Percentiles rank a stretch among this genome's conserved stretches.
Evolutionary conservation across 2,888 invertebrate genomes (phyloP).

Genomic region (Campoplex capitator): DNA sequence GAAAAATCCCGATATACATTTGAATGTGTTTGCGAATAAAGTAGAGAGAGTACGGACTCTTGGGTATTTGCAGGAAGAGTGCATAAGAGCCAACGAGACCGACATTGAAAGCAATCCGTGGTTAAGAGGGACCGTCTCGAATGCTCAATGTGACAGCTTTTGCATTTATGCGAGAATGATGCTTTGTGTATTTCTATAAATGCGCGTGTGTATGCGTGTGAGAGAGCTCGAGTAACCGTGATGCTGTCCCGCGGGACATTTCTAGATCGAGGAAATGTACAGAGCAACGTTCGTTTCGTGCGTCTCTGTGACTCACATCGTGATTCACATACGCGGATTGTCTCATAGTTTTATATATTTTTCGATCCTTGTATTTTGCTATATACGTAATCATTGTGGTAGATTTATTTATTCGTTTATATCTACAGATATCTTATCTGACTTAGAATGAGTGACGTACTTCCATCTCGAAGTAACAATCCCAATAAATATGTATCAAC

Average conservation of each 20-base stretch:
- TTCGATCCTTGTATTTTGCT: slow-evolving; percentile 2
- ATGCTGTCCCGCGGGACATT: slow-evolving; percentile 62
- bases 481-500: slow-evolving; percentile 64
- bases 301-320: slow-evolving; percentile 26
- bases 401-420: neutral
- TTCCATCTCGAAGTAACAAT: slow-evolving; percentile 52
- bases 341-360: slow-evolving; percentile 35
- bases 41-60: slow-evolving; percentile 45
- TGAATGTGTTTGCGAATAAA: slow-evolving; percentile 4
- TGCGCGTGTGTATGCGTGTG: neutral
- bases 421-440: neutral
- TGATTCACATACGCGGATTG: slow-evolving; percentile 3
- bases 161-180: slow-evolving; percentile 63
- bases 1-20: neutral
- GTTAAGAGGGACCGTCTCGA: slow-evolving; percentile 65
- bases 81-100: slow-evolving; percentile 53
- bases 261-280: slow-evolving; percentile 53
- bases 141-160: slow-evolving; percentile 67
- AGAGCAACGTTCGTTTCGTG: slow-evolving; percentile 9
- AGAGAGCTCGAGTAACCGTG: slow-evolving; percentile 21
- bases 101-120: slow-evolving; percentile 69
- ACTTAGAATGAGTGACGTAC: slow-evolving; percentile 49
- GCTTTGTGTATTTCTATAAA: slow-evolving; percentile 25
- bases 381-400: neutral
- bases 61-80: slow-evolving; percentile 56